Conservation (phyloP, 1,140 invertebrate species). For the Nasonia giraulti region DNA sequence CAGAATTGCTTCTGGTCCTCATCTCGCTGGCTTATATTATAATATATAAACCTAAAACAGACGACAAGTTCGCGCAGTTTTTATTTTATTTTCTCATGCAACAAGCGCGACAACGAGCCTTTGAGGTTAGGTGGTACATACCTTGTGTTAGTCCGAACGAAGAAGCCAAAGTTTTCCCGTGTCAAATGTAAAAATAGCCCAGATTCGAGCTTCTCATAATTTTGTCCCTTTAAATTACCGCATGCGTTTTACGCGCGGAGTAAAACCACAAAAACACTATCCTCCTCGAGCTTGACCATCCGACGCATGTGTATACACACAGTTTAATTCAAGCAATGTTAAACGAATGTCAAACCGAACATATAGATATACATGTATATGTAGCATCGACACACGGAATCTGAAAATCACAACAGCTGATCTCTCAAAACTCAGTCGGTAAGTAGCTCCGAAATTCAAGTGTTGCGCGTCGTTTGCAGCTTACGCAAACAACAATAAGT, state of each 20-base stretch:
- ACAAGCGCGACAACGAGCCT: too few species aligned
- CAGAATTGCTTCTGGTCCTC: constrained; percentile 95
- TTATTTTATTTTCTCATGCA: too few species aligned
- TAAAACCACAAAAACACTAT: background rate
- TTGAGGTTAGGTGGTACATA: constrained; percentile 38
- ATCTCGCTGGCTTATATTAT: constrained; percentile 75
- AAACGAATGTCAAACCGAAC: constrained; percentile 50
- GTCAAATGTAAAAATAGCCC: constrained; percentile 13
- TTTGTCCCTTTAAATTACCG: background rate
- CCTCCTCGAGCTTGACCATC: background rate
- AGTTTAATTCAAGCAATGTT: constrained; percentile 39
- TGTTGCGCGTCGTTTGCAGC: background rate
- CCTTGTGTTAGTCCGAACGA: background rate
- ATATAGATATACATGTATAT: too few species aligned
- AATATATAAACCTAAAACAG: background rate
- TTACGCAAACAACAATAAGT: background rate
- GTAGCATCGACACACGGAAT: too few species aligned
- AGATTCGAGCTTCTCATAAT: background rate
- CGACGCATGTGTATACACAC: background rate
- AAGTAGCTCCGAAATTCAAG: background rate
- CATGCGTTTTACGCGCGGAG: background rate
- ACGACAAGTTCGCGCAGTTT: too few species aligned
- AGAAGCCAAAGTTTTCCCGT: background rate
- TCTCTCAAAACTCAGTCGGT: background rate
- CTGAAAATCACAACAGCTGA: too few species aligned